Percentiles rank a stretch among this genome's conserved stretches.
phyloP scores from a whole-genome alignment of 2,113 vertebrate genomes.

The Psephotus haematonotus region DNA sequence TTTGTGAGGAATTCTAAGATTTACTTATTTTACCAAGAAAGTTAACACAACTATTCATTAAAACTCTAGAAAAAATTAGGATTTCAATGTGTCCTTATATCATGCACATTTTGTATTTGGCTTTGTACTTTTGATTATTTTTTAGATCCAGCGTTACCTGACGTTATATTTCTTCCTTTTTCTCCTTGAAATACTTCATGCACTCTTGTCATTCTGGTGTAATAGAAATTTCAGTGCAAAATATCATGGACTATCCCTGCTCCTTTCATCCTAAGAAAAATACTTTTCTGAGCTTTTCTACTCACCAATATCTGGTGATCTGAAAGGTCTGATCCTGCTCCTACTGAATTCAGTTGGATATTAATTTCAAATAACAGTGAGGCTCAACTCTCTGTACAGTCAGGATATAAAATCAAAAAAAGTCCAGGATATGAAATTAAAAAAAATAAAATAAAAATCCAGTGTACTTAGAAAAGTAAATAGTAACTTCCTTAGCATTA shows the following conservation, averaged over 20 bases:
- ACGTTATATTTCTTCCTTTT: background rate
- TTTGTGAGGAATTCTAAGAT: slow-evolving; percentile 26
- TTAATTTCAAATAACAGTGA: background rate
- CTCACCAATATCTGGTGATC: background rate
- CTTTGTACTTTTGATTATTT: background rate
- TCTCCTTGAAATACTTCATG: background rate
- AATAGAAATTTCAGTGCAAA: slow-evolving; percentile 44
- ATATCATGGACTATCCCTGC: background rate
- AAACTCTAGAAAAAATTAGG: slow-evolving; percentile 16
- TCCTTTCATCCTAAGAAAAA: slow-evolving; percentile 29
- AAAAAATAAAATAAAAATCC: background rate
- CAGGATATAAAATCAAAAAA: background rate
- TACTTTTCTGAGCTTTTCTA: background rate
- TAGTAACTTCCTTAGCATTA: background rate
- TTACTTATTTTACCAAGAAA: slow-evolving; percentile 14
- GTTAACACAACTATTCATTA: background rate
- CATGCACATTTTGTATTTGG: background rate
- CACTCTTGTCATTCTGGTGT: slow-evolving; percentile 9
- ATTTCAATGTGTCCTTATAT: background rate
- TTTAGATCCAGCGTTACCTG: background rate
- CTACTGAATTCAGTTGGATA: background rate
- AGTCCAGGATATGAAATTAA: background rate
- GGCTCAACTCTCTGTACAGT: background rate
- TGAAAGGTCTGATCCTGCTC: background rate
- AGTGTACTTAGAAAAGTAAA: background rate